phyloP scores from a whole-genome alignment of 2,797 vertebrate genomes.

The Gallinago nigripennis region DNA sequence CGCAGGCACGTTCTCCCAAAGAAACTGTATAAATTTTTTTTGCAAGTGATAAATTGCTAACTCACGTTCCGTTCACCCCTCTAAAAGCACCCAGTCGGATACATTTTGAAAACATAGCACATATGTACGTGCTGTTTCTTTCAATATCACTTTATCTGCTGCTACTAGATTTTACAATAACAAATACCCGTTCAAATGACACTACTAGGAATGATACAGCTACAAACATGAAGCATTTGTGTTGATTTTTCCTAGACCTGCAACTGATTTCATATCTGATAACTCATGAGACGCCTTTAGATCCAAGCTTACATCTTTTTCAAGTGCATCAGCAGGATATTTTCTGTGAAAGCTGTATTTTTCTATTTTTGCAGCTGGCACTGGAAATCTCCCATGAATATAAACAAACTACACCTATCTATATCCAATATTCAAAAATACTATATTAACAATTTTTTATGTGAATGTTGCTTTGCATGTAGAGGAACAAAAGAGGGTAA shows the following conservation, averaged over 20 bases:
- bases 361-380: neutral
- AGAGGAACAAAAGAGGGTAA: neutral
- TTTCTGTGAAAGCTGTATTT: neutral
- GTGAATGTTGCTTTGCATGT: neutral
- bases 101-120: neutral
- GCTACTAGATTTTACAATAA: neutral
- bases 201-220: neutral
- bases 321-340: neutral
- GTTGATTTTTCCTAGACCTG: neutral
- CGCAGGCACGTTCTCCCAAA: neutral
- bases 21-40: neutral
- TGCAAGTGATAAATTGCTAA: neutral
- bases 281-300: neutral
- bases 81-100: neutral
- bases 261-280: neutral
- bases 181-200: neutral
- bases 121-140: neutral
- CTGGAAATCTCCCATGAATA: neutral
- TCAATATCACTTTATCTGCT: neutral
- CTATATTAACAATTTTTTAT: neutral
- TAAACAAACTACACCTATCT: neutral
- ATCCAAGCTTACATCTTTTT: neutral
- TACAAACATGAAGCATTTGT: neutral
- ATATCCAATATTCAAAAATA: neutral
- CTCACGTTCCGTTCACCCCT: neutral